Evolutionary conservation across 2,797 vertebrate species (phyloP).

Genomic region (Atherinosoma microstoma): DNA sequence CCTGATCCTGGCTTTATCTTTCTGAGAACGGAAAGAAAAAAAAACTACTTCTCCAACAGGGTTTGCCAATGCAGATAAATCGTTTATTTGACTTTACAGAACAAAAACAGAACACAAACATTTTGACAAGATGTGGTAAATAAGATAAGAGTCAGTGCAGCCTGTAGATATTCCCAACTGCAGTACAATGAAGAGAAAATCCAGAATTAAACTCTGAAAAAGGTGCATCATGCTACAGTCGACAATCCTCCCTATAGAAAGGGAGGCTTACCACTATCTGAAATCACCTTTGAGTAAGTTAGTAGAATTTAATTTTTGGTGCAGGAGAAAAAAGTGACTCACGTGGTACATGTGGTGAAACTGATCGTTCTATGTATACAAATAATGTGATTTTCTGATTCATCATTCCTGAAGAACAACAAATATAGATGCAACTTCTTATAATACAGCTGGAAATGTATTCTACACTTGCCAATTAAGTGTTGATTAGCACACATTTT

Average conservation of each 20-base stretch:
- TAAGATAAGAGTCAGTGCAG: constrained; percentile 12
- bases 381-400: constrained; percentile 20
- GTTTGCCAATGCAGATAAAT: constrained; percentile 72
- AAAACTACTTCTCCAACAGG: constrained; percentile 34
- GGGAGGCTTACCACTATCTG: constrained; percentile 14
- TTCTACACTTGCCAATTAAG: constrained; percentile 17
- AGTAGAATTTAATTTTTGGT: constrained; percentile 7
- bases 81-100: constrained; percentile 73
- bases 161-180: constrained; percentile 16
- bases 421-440: constrained; percentile 39
- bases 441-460: constrained; percentile 12
- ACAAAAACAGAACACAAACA: constrained; percentile 51
- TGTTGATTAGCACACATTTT: constrained; percentile 32
- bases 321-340: constrained; percentile 29
- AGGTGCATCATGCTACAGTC: constrained; percentile 24
- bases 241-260: constrained; percentile 10
- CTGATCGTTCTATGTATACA: constrained; percentile 37
- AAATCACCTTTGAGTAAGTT: constrained; percentile 2
- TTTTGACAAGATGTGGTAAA: constrained; percentile 34
- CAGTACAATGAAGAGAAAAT: neutral
- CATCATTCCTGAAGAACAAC: constrained; percentile 26
- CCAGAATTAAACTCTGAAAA: constrained; percentile 2
- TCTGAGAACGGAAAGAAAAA: neutral
- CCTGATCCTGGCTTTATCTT: constrained; percentile 36
- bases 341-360: constrained; percentile 8